Conservation (phyloP, 2,113 vertebrate genomes). For the Tricholaema leucomelas region DNA sequence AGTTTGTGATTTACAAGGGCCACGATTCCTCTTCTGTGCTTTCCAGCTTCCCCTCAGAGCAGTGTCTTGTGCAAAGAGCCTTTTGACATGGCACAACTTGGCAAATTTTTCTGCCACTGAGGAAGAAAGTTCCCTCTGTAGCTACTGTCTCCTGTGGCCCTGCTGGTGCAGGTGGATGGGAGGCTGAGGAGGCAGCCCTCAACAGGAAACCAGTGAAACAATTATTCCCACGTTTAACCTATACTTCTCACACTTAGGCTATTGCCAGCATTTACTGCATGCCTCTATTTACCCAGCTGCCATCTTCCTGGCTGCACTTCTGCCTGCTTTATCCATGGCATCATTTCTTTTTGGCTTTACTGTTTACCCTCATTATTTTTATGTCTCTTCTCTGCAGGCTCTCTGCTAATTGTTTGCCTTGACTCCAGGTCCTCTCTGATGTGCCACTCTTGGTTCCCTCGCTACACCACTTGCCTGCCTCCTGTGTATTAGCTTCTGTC, state of each 20-base stretch:
- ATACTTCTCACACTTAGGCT: neutral
- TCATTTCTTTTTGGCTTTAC: constrained; percentile 27
- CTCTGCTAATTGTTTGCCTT: constrained; percentile 28
- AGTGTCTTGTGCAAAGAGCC: neutral
- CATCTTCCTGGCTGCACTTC: neutral
- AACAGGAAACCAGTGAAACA: neutral
- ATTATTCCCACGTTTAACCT: neutral
- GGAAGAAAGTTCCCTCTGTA: neutral
- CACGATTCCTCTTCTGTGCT: neutral
- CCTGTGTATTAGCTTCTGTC: neutral
- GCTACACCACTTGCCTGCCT: neutral
- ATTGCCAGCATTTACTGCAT: neutral
- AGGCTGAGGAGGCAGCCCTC: neutral
- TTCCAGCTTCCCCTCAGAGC: neutral
- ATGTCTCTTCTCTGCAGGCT: constrained; percentile 33
- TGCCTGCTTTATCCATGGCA: neutral
- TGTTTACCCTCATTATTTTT: constrained; percentile 42
- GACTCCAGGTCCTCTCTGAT: constrained; percentile 13
- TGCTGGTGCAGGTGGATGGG: neutral
- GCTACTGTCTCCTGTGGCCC: neutral
- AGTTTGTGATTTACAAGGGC: constrained; percentile 1
- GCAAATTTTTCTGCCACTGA: neutral
- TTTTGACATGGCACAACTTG: neutral
- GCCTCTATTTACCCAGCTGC: neutral
- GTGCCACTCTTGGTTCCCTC: neutral